Conservation (phyloP, 2,113 vertebrate species). For the Lichenostomus cassidix region DNA sequence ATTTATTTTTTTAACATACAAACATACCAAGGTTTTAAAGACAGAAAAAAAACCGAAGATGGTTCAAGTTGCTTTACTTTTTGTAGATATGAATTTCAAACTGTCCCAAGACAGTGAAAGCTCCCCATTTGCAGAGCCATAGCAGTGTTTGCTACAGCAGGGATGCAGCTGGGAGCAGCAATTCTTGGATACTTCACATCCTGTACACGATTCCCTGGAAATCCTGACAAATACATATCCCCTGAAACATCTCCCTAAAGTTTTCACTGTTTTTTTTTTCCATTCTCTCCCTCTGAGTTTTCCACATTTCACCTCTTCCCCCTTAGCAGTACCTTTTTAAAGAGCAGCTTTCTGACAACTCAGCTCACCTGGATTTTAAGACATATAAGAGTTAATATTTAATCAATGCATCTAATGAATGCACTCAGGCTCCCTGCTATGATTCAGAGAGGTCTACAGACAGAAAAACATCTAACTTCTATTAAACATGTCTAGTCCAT, state of each 20-base stretch:
- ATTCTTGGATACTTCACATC: neutral
- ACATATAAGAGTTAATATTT: neutral
- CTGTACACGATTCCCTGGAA: neutral
- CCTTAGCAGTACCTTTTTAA: neutral
- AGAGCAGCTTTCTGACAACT: neutral
- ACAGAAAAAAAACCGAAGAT: neutral
- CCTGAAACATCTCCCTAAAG: neutral
- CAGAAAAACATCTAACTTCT: neutral
- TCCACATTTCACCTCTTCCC: neutral
- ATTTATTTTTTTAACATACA: neutral
- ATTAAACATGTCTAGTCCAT: neutral
- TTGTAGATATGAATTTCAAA: neutral
- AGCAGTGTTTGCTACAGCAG: neutral
- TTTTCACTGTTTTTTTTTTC: neutral
- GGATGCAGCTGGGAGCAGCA: neutral
- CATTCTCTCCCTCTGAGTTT: neutral
- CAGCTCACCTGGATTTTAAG: neutral
- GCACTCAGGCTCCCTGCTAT: neutral
- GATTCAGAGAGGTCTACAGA: neutral
- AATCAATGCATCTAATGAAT: neutral
- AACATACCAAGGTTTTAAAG: neutral
- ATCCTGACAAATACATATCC: neutral
- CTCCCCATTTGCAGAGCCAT: neutral
- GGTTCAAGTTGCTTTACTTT: neutral
- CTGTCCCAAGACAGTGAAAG: neutral